Evolutionary conservation across 2,888 invertebrate species (phyloP).

Genomic region (Zygaena filipendulae): DNA sequence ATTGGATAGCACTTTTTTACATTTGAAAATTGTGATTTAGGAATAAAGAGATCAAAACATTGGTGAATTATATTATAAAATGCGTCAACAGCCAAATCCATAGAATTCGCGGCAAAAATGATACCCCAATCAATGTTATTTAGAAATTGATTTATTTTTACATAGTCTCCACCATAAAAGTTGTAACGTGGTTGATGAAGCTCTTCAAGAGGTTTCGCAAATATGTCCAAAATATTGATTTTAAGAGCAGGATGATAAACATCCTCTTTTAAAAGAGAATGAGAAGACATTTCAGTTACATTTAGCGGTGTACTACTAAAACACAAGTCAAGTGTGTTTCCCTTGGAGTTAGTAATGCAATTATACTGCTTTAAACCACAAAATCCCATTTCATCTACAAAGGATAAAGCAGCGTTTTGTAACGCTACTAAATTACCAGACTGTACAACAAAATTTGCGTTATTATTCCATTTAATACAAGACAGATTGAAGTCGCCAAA

Average conservation of each 20-base stretch:
- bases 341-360: neutral
- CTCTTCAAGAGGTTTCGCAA: neutral
- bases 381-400: neutral
- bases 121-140: conserved; percentile 2
- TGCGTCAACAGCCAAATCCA: conserved; percentile 1
- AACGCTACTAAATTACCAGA: too few relatives aligned
- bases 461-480: too few relatives aligned
- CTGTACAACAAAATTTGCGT: conserved; percentile 1
- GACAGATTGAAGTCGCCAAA: too few relatives aligned
- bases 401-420: too few relatives aligned
- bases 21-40: neutral
- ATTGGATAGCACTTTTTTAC: neutral
- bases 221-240: neutral
- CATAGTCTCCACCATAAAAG: conserved; percentile 5
- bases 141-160: conserved; percentile 3
- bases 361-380: conserved; percentile 1
- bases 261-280: neutral
- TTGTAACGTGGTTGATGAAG: neutral
- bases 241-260: conserved; percentile 1
- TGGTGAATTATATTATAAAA: conserved; percentile 3
- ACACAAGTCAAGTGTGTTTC: conserved; percentile 2
- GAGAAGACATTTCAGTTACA: neutral
- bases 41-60: conserved; percentile 2
- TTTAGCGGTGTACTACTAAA: neutral
- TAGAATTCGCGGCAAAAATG: neutral